Evolutionary conservation across 35 echinoderm and acorn worm species (phyloP).

Genomic region (Holothuria glaberrima): DNA sequence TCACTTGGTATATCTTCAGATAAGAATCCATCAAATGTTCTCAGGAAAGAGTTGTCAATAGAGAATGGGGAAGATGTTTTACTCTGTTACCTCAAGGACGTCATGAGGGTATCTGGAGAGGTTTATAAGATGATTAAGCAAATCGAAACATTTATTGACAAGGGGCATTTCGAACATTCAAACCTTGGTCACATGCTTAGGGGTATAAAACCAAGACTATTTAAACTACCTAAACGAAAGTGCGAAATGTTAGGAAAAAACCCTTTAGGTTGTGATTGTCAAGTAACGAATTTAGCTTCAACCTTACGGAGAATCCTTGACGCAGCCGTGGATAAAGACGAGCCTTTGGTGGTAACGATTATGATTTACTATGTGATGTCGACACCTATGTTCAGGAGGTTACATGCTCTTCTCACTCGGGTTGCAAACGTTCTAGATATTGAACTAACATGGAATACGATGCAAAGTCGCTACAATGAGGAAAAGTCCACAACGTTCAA

Average conservation of each 20-base stretch:
- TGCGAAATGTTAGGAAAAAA: background rate
- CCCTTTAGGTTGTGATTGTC: conserved; percentile 1
- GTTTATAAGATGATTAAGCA: background rate
- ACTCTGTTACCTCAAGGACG: background rate
- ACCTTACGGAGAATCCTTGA: no score
- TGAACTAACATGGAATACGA: conserved; percentile 20
- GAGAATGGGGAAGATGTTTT: background rate
- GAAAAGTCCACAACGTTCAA: background rate
- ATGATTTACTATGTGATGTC: conserved; percentile 48
- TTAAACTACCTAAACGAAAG: background rate
- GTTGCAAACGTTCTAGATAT: background rate
- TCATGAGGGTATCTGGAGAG: conserved; percentile 3
- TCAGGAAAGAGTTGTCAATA: background rate
- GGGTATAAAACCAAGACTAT: conserved; percentile 27
- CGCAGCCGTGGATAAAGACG: background rate
- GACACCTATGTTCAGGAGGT: conserved; percentile 5
- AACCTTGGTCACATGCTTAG: background rate
- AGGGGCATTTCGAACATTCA: background rate
- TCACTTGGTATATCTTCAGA: conserved; percentile 12
- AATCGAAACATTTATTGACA: conserved; percentile 17
- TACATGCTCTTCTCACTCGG: background rate
- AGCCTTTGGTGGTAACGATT: background rate
- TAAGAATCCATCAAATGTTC: background rate
- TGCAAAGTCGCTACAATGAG: background rate
- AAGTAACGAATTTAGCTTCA: background rate